Conservation (phyloP, 2,113 vertebrate species). For the Crocuta crocuta region DNA sequence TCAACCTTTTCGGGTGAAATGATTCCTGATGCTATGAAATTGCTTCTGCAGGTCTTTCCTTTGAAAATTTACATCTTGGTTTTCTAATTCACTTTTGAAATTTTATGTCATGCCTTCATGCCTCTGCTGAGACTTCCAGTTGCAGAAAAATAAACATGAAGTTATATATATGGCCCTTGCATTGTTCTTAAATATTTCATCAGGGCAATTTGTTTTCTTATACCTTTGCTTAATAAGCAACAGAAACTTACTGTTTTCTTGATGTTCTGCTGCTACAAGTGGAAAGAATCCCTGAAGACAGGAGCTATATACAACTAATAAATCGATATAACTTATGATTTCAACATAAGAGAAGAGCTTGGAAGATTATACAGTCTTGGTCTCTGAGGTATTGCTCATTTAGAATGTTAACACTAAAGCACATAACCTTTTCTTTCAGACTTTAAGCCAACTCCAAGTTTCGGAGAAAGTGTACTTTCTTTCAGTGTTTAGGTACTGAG, state of each 20-base stretch:
- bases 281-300: neutral
- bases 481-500: neutral
- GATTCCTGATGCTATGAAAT: neutral
- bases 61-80: constrained; percentile 9
- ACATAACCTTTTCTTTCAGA: neutral
- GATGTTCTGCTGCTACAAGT: neutral
- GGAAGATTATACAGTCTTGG: neutral
- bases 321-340: constrained; percentile 3
- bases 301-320: neutral
- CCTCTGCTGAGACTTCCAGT: neutral
- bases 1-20: neutral
- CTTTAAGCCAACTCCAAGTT: neutral
- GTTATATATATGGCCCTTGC: neutral
- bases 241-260: neutral
- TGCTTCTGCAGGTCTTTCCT: neutral
- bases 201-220: neutral
- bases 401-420: neutral
- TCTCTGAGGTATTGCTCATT: neutral
- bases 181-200: constrained; percentile 39
- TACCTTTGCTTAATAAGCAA: neutral
- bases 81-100: neutral
- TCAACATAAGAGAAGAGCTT: neutral
- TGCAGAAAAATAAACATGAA: neutral
- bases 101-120: neutral
- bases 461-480: neutral